Evolutionary conservation across 1,140 invertebrate genomes (phyloP).

Genomic region (Armadillidium nasatum): DNA sequence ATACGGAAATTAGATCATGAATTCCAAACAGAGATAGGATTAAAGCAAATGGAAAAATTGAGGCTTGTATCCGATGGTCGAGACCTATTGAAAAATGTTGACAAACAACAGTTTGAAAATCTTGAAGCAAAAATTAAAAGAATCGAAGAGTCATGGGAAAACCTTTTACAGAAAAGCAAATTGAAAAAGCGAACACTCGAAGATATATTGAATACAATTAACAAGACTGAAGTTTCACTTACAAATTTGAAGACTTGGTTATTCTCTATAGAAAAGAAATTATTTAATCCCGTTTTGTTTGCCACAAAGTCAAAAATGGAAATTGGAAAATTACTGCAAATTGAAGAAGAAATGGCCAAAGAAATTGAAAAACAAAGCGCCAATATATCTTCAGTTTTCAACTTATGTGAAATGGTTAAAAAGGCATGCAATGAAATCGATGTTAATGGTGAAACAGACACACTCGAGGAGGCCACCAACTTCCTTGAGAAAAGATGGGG

Average conservation of each 20-base stretch:
- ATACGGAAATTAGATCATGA: slow-evolving; percentile 66
- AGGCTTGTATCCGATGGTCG: slow-evolving; percentile 66
- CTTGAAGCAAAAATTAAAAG: slow-evolving; percentile 61
- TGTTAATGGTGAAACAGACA: slow-evolving; percentile 65
- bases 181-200: slow-evolving; percentile 66
- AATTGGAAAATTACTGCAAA: slow-evolving; percentile 66
- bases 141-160: slow-evolving; percentile 67
- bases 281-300: slow-evolving; percentile 65
- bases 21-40: slow-evolving; percentile 65
- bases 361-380: slow-evolving; percentile 76
- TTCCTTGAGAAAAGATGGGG: slow-evolving; percentile 72
- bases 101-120: slow-evolving; percentile 56
- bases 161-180: slow-evolving; percentile 63
- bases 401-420: slow-evolving; percentile 64
- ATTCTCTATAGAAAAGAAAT: slow-evolving; percentile 65
- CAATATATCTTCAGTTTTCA: slow-evolving; percentile 73
- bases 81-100: slow-evolving; percentile 57
- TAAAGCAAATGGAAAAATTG: slow-evolving; percentile 71
- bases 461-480: slow-evolving; percentile 65
- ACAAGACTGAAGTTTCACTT: slow-evolving; percentile 67
- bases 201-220: slow-evolving; percentile 66
- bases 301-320: slow-evolving; percentile 61
- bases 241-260: slow-evolving; percentile 70
- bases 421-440: slow-evolving; percentile 50
- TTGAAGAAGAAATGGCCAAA: slow-evolving; percentile 70